Evolutionary conservation across 92 coral and sea anemone genomes (phyloP).

Genomic region (Desmophyllum pertusum): DNA sequence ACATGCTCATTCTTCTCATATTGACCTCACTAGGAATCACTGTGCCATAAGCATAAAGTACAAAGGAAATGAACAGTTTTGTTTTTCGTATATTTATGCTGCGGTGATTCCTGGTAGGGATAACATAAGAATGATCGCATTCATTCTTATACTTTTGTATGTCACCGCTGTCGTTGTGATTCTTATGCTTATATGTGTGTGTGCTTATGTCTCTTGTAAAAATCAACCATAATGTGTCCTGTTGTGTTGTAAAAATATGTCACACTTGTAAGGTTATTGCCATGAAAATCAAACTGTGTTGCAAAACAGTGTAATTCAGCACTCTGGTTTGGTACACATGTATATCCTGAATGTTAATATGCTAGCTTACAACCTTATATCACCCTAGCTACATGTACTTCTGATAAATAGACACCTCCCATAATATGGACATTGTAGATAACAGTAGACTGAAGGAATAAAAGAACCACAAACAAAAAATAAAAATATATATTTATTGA

Average conservation of each 20-base stretch:
- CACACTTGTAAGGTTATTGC: background rate
- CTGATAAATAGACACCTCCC: background rate
- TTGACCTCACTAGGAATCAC: too few species aligned
- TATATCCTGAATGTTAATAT: background rate
- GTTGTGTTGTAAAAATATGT: background rate
- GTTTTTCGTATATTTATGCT: too few species aligned
- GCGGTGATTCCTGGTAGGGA: too few species aligned
- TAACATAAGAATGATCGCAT: too few species aligned
- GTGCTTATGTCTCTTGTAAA: too few species aligned
- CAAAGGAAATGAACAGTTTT: too few species aligned
- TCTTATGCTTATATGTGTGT: too few species aligned
- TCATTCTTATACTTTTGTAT: too few species aligned
- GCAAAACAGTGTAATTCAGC: background rate
- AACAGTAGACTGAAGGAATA: background rate
- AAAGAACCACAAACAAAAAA: background rate
- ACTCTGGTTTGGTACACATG: background rate
- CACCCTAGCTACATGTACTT: background rate
- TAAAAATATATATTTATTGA: constrained; percentile 18
- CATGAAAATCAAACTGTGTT: background rate
- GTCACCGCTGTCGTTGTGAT: too few species aligned
- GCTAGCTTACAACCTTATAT: background rate
- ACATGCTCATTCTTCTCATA: too few species aligned
- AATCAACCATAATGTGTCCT: too few species aligned
- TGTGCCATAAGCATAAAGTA: too few species aligned
- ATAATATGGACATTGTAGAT: background rate